A percentile compares a stretch with the other conserved stretches of the same genome.
Evolutionary conservation across 2,113 vertebrate species (phyloP).

Genomic region (Sinocyclocheilus anophthalmus): DNA sequence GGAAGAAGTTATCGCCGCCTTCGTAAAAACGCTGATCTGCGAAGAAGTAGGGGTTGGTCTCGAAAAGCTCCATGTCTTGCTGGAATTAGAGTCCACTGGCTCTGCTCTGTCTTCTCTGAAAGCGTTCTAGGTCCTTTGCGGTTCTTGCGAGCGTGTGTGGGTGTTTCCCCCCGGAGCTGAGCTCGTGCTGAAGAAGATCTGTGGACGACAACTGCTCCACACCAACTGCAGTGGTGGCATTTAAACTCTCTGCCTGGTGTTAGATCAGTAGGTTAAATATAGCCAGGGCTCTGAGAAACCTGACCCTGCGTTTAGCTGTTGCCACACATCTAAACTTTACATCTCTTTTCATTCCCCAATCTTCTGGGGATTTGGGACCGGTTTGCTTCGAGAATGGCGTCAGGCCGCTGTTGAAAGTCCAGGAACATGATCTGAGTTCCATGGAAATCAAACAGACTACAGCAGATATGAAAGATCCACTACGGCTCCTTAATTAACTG

Average conservation of each 20-base stretch:
- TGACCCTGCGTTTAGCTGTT: constrained; percentile 97
- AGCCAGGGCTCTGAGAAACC: constrained; percentile 92
- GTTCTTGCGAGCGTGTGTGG: constrained; percentile 57
- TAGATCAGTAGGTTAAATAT: constrained; percentile 99
- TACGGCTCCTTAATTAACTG: constrained; percentile 68
- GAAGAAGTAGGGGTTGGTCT: constrained; percentile 96
- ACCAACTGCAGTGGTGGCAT: constrained; percentile 93
- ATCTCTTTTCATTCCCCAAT: constrained; percentile 82
- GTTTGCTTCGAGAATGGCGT: constrained; percentile 55
- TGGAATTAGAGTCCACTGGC: constrained; percentile 58
- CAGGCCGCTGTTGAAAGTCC: constrained; percentile 54
- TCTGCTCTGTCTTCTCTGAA: constrained; percentile 50
- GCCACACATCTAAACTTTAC: constrained; percentile 97
- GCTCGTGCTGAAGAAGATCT: constrained; percentile 79
- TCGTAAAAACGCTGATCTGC: constrained; percentile 96
- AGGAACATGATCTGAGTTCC: constrained; percentile 68
- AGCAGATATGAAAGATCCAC: constrained; percentile 63
- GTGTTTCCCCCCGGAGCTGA: constrained; percentile 58
- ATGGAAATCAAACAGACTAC: constrained; percentile 67
- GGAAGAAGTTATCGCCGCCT: constrained; percentile 86
- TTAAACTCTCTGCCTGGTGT: constrained; percentile 97
- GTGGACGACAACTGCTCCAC: constrained; percentile 80
- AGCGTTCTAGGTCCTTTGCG: constrained; percentile 53
- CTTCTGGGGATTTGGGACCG: constrained; percentile 75
- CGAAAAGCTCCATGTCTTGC: constrained; percentile 92